A percentile compares a stretch with the other conserved stretches of the same genome.
These are phyloP conservation scores for Oreochromis spilurus DNA, from an alignment of 2,113 vertebrate genomes.

Conservation along the genomic window DNA sequence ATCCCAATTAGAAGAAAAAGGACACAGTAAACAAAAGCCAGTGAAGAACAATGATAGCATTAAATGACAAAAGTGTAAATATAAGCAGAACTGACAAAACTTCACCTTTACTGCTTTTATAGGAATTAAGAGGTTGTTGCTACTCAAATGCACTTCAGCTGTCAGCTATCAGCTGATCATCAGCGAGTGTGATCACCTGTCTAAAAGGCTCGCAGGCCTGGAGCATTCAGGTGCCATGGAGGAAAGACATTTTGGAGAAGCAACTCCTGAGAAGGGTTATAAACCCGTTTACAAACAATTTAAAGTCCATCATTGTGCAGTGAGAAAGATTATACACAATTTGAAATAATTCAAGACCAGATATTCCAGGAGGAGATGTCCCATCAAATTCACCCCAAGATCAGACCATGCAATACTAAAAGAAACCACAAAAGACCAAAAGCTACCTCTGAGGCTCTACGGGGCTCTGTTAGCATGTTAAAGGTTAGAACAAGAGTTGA, in stretches of 20 bases:
- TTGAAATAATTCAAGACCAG: neutral
- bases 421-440: neutral
- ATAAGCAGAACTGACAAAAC: neutral
- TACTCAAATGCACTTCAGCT: neutral
- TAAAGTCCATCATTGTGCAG: neutral
- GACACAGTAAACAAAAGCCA: neutral
- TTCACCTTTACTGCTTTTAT: fast-evolving
- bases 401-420: fast-evolving
- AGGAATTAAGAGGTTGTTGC: neutral
- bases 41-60: neutral
- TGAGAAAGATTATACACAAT: neutral
- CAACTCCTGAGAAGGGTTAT: neutral
- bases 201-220: fast-evolving
- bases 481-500: neutral
- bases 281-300: neutral
- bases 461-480: neutral
- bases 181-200: neutral
- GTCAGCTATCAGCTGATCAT: neutral
- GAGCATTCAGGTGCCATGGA: fast-evolving
- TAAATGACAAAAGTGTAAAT: fast-evolving
- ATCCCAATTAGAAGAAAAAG: neutral
- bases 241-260: neutral
- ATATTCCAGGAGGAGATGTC: neutral
- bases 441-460: neutral
- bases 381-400: neutral